Evolutionary conservation across 2,113 vertebrate species (phyloP).

Genomic region (Lasiurus cinereus): DNA sequence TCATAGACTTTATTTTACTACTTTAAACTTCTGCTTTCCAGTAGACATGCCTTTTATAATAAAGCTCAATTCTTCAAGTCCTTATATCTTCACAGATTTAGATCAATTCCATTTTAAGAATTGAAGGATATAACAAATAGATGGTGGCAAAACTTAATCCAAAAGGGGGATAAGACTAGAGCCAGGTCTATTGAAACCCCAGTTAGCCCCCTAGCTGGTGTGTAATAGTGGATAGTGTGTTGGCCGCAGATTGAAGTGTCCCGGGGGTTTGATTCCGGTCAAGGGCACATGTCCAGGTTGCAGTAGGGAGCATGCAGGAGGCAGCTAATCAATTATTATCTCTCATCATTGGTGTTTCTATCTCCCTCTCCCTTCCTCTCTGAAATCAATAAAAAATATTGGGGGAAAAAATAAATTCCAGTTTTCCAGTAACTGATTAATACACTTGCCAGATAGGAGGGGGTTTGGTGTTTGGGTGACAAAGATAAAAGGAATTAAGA

Average conservation of each 20-base stretch:
- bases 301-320: too few relatives aligned
- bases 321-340: too few relatives aligned
- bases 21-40: background rate
- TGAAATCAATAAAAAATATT: too few relatives aligned
- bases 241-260: too few relatives aligned
- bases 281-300: too few relatives aligned
- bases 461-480: background rate
- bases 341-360: too few relatives aligned
- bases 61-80: background rate
- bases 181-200: background rate
- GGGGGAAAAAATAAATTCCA: background rate
- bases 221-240: too few relatives aligned
- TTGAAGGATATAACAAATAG: background rate
- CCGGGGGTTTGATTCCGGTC: too few relatives aligned
- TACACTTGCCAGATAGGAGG: background rate
- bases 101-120: conserved; percentile 28
- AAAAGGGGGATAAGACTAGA: background rate
- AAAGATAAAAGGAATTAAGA: background rate
- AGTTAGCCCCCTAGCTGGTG: background rate
- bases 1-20: background rate
- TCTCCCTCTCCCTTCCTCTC: too few relatives aligned
- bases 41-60: background rate
- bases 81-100: background rate
- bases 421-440: background rate
- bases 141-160: background rate